These are phyloP conservation scores for Diabrotica balteata DNA, from an alignment of 2,888 invertebrate genomes.

Conservation along the genomic window DNA sequence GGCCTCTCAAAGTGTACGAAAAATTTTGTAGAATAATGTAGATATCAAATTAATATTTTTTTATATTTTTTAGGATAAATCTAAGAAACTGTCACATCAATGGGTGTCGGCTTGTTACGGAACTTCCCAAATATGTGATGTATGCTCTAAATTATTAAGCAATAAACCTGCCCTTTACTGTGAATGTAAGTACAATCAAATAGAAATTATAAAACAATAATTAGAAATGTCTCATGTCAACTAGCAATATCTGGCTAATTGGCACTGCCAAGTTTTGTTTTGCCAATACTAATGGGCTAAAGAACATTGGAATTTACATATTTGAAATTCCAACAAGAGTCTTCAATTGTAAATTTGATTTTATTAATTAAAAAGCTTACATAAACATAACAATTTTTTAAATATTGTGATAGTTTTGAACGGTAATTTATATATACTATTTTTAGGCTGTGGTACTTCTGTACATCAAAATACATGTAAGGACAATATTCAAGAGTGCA, in stretches of 20 bases:
- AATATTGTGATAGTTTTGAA: neutral
- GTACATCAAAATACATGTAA: conserved; percentile 89
- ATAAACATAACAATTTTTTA: neutral
- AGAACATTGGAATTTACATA: too few species aligned
- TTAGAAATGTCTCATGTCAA: too few species aligned
- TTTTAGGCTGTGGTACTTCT: conserved; percentile 82
- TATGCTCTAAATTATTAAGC: conserved; percentile 78
- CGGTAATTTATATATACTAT: neutral
- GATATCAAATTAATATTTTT: too few species aligned
- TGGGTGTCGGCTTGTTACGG: conserved; percentile 75
- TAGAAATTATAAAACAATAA: too few species aligned
- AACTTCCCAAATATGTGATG: conserved; percentile 75
- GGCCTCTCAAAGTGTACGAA: too few species aligned
- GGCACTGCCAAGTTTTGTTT: too few species aligned
- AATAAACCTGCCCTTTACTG: conserved; percentile 86
- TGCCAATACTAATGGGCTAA: too few species aligned
- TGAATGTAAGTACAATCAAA: conserved; percentile 70
- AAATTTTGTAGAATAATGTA: too few species aligned
- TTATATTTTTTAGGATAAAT: conserved; percentile 69
- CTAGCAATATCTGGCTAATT: too few species aligned
- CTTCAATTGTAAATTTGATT: too few species aligned
- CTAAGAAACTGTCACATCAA: conserved; percentile 76
- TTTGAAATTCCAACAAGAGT: too few species aligned
- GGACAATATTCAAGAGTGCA: conserved; percentile 86
- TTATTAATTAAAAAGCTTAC: neutral